Evolutionary conservation across 2,888 invertebrate species (phyloP), one percentile per base, ranked within the genome.

Genomic region (Sabellastarte sp.): DNA sequence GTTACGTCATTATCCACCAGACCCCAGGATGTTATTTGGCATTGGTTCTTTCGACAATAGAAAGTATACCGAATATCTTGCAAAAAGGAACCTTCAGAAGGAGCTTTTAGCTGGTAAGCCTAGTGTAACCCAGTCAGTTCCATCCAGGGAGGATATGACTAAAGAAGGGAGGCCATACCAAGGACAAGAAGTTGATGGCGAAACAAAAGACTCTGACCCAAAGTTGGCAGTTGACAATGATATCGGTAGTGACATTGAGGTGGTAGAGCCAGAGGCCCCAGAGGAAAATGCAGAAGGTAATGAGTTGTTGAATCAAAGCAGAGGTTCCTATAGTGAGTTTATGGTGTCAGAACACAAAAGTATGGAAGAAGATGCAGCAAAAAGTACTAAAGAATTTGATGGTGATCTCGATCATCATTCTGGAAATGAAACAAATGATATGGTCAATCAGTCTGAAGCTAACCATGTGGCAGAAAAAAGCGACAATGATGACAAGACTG

Each of bases 241-340:
- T 26, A 53, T 53, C 28, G 57, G 53, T 30, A 66, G 60, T 52
- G 66, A 65, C 30, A 24, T 60, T 10, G 63, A 64, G 24, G 55
- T 66, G 1, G 67, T 66, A 15, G 62, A 67, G 41, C 67, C 65
- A 2, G 60, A 66, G 29, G 57, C 67, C 3, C 67, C 67, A 1
- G 64, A 52, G 1, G 61, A 56, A 10, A 24, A 59, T 41, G 59
- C 24, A 3, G 26, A 10, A 24, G 30, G 20, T 5, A 4, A 10
- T 4, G 5, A 32, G 20, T 32, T 31, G 20, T n/a, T n/a, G n/a
- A n/a, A n/a, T n/a, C 29, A 57, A 26, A n/a, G 30, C 3, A 26
- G 30, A 15, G 57, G n/a, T 28, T 1, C 31, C 28, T 2, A 3
- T 5, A 30, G 41, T 2, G 51, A 56, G 24, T 65, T 63, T 52